Base-by-base conservation (phyloP, 2,797 vertebrate species). In the Scolopax rusticola region DNA sequence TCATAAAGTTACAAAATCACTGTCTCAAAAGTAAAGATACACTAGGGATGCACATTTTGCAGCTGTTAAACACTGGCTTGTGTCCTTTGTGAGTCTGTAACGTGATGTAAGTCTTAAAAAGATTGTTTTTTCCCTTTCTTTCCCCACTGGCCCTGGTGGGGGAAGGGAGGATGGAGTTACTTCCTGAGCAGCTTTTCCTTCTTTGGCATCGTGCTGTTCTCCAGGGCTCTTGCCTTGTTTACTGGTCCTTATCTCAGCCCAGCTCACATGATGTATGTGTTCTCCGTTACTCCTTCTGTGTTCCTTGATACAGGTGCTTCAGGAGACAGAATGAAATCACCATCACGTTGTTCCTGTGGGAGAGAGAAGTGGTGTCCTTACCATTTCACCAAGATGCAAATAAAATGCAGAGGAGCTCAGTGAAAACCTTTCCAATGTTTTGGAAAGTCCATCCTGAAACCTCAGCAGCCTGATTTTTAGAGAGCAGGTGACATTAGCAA, bases 91-190 rank as follows among this genome's bases (percentile, higher is more conserved):
- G 32, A 84, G 76, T 69, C 32, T 69, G 28, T 7, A 59, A 23
- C 0, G 0, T 69, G 63, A 53, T 64, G 25, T 27, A 81, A 40
- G 12, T 40, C 40, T 68, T 68, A 25, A 64, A 71, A 67, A 71
- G 19, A 30, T 2, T 68, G 1, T 0, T 8, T 68, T 79, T 83
- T 50, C 10, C 16, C 28, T 0, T 8, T 70, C 70, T 85, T 48
- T 14, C 15, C 28, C 19, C 57, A 33, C 15, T 53, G 63, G 40
- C 81, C 45, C 16, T 67, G 13, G 13, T 48, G 11, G 56, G 56
- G 33, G 33, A 59, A 15, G 10, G 12, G 11, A 2, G 9, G 9
- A 43, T 25, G 27, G 48, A 67, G 9, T 53, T 2, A 45, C 32
- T 81, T 92, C 48, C 59, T 0, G 2, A 75, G 45, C 36, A 84